Evolutionary conservation across 2,888 invertebrate species (phyloP).

Genomic region (Chrysolina haemoptera): DNA sequence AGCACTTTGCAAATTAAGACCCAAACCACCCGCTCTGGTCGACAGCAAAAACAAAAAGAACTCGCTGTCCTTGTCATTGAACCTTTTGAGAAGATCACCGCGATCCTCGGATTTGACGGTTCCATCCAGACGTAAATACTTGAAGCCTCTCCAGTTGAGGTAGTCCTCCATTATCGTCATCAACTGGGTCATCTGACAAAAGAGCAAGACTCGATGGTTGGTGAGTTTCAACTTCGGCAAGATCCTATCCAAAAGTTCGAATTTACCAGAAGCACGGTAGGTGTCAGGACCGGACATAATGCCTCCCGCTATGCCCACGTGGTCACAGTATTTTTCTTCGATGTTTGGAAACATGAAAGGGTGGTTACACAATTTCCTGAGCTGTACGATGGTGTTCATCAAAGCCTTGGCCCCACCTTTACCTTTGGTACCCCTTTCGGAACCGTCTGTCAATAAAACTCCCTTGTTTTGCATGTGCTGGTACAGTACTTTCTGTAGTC

Average conservation of each 20-base stretch:
- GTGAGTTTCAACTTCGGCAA: conserved; percentile 94
- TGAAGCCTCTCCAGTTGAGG: conserved; percentile 89
- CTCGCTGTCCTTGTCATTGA: conserved; percentile 91
- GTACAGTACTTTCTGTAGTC: conserved; percentile 93
- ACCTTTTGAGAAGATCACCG: conserved; percentile 92
- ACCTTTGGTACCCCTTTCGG: conserved; percentile 90
- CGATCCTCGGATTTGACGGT: conserved; percentile 99
- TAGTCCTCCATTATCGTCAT: conserved; percentile 99
- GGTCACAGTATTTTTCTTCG: conserved; percentile 96
- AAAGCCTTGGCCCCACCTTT: conserved; percentile 95
- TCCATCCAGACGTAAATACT: conserved; percentile 95
- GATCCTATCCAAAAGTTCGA: conserved; percentile 96
- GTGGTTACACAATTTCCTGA: conserved; percentile 98
- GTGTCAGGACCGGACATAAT: conserved; percentile 91
- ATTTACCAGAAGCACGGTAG: conserved; percentile 96
- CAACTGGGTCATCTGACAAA: conserved; percentile 99
- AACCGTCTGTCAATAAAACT: conserved; percentile 94
- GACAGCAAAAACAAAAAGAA: conserved; percentile 97
- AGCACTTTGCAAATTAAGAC: conserved; percentile 97
- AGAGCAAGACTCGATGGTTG: conserved; percentile 94
- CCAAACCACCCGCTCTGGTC: conserved; percentile 97
- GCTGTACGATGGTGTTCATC: conserved; percentile 99
- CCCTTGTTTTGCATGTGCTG: conserved; percentile 99
- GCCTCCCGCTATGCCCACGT: conserved; percentile 83
- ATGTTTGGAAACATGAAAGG: conserved; percentile 99